Evolutionary conservation across 30 jellyfish, hydroid and myxozoan species (phyloP).

Genomic region (Cassiopea andromeda): DNA sequence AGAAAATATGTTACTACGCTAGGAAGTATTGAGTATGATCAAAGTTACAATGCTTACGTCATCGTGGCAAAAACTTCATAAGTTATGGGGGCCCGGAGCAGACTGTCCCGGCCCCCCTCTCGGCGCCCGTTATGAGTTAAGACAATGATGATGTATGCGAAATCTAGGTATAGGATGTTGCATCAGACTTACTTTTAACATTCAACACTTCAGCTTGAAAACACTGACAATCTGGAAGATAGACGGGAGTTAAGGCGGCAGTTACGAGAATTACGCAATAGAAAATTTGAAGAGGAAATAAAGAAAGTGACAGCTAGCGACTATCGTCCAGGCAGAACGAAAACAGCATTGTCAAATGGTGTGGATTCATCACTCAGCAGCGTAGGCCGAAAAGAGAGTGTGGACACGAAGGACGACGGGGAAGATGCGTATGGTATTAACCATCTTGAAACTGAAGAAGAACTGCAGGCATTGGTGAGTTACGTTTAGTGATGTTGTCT

Average conservation of each 20-base stretch:
- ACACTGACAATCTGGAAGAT: slow-evolving; percentile 89
- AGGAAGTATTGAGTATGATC: too few species aligned
- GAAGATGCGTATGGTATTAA: slow-evolving; percentile 87
- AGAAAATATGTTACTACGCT: too few species aligned
- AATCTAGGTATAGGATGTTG: too few species aligned
- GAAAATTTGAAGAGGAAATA: slow-evolving; percentile 91
- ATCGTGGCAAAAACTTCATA: too few species aligned
- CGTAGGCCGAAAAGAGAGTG: slow-evolving; percentile 49
- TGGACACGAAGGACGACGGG: slow-evolving; percentile 60
- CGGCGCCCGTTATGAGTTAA: too few species aligned
- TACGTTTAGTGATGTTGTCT: background rate
- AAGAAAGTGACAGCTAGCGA: slow-evolving; percentile 89
- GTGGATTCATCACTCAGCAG: slow-evolving; percentile 63
- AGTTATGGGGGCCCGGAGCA: too few species aligned
- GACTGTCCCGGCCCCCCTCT: too few species aligned
- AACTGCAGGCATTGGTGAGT: slow-evolving; percentile 92
- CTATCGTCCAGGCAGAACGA: slow-evolving; percentile 62
- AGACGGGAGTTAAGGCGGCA: slow-evolving; percentile 92
- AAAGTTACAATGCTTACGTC: too few species aligned
- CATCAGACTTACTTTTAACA: background rate
- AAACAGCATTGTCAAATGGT: slow-evolving; percentile 75
- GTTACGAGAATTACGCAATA: slow-evolving; percentile 88
- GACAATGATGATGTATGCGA: too few species aligned
- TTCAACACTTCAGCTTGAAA: slow-evolving; percentile 81
- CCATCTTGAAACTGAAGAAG: slow-evolving; percentile 84